phyloP scores from a whole-genome alignment of 2,113 vertebrate species.

The Chaetodon auriga region DNA sequence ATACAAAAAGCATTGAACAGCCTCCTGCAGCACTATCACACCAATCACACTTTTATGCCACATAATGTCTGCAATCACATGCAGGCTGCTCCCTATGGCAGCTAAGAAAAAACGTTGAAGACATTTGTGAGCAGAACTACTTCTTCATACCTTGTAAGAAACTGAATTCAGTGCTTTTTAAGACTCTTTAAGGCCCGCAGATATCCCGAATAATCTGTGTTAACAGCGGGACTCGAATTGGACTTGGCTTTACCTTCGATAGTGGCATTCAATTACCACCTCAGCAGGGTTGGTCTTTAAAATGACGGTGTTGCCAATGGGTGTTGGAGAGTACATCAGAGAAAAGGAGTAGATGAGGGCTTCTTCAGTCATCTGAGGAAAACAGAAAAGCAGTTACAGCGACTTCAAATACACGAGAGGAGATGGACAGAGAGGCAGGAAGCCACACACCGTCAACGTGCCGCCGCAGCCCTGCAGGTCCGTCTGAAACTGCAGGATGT shows the following conservation, averaged over 20 bases:
- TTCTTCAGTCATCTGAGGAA: conserved; percentile 69
- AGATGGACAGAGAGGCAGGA: not conserved
- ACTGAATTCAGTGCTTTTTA: not conserved
- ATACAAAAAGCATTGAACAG: too few relatives aligned
- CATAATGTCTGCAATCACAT: too few relatives aligned
- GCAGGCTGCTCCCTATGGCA: too few relatives aligned
- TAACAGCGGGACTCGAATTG: not conserved
- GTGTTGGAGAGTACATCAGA: conserved; percentile 68
- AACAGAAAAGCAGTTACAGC: not conserved
- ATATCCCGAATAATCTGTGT: not conserved
- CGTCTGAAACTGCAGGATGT: conserved; percentile 58
- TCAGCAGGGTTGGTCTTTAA: conserved; percentile 64
- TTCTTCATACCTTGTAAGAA: not conserved
- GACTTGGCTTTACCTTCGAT: conserved; percentile 68
- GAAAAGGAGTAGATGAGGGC: conserved; percentile 74
- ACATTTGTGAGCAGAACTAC: too few relatives aligned
- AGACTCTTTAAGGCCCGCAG: not conserved
- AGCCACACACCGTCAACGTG: conserved; percentile 35
- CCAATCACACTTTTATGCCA: too few relatives aligned
- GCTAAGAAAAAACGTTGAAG: too few relatives aligned
- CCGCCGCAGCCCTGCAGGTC: conserved; percentile 71
- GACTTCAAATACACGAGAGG: not conserved
- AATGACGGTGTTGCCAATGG: conserved; percentile 56
- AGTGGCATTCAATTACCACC: conserved; percentile 74
- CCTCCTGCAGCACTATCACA: too few relatives aligned